These are phyloP conservation scores for Sycobia sp. DNA, from an alignment of 1,140 invertebrate genomes.

Conservation along the genomic window DNA sequence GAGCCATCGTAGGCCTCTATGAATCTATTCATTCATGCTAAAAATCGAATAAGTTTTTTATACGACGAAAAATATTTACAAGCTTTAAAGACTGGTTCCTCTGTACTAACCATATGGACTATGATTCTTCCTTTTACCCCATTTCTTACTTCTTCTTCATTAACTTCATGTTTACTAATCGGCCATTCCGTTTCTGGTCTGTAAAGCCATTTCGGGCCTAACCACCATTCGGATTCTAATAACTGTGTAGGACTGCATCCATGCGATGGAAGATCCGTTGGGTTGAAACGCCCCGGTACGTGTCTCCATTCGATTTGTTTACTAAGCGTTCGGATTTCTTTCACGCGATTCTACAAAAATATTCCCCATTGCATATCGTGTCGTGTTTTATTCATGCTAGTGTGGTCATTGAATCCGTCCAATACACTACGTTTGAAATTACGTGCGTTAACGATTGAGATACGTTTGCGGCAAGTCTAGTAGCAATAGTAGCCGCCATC, in stretches of 20 bases:
- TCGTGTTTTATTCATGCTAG: background rate
- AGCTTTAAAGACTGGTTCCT: no score
- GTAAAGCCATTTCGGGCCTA: conserved; percentile 48
- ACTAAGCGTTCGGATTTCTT: background rate
- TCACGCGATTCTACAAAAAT: background rate
- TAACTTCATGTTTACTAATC: background rate
- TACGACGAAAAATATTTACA: background rate
- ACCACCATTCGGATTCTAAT: conserved; percentile 48
- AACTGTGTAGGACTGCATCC: conserved; percentile 46
- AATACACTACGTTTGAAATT: background rate
- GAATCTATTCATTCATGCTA: background rate
- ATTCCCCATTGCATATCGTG: background rate
- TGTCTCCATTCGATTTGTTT: background rate
- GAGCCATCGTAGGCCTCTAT: no score
- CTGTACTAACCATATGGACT: background rate
- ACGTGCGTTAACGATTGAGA: background rate
- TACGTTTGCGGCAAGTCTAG: no score
- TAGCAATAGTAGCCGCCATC: background rate
- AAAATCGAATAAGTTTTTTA: background rate
- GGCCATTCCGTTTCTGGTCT: conserved; percentile 35
- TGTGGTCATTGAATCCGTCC: background rate
- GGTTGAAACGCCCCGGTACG: background rate
- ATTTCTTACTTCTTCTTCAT: conserved; percentile 20
- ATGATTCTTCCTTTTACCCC: conserved; percentile 15
- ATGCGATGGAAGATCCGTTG: conserved; percentile 46